phyloP scores from a whole-genome alignment of 2,888 invertebrate genomes.

The Branchellion lobata region DNA sequence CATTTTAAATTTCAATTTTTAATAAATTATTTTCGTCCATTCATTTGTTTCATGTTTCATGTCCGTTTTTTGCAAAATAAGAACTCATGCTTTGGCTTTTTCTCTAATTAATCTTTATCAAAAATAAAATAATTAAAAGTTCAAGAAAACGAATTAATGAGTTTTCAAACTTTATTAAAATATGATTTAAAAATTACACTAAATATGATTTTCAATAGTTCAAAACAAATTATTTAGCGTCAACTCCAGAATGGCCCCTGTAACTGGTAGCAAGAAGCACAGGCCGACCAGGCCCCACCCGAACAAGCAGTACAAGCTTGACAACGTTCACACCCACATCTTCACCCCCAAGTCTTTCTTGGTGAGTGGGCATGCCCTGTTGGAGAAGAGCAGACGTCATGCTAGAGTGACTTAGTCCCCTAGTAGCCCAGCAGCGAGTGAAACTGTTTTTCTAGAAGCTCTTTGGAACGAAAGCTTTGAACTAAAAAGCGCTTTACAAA shows the following conservation, averaged over 20 bases:
- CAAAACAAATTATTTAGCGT: too few relatives aligned
- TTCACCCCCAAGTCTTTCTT: slow-evolving; percentile 80
- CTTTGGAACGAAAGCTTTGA: too few relatives aligned
- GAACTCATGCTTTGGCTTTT: neutral
- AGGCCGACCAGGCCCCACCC: slow-evolving; percentile 2
- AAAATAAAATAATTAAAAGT: neutral
- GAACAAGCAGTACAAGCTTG: slow-evolving; percentile 53
- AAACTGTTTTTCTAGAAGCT: too few relatives aligned
- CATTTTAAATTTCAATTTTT: neutral
- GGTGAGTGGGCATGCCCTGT: too few relatives aligned
- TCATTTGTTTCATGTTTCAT: neutral
- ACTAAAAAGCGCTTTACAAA: too few relatives aligned
- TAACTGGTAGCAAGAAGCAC: neutral
- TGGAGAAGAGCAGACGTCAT: too few relatives aligned
- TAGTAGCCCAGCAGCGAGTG: too few relatives aligned
- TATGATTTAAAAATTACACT: too few relatives aligned
- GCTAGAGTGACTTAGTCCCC: too few relatives aligned
- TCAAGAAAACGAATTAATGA: too few relatives aligned
- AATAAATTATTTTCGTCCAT: neutral
- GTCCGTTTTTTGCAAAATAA: neutral
- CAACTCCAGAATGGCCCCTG: neutral
- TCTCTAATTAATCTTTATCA: neutral
- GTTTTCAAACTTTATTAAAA: too few relatives aligned
- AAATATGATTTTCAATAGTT: too few relatives aligned
- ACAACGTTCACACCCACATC: slow-evolving; percentile 71